phyloP scores from a whole-genome alignment of 2,113 vertebrate species.

The Pyrgilauda ruficollis region DNA sequence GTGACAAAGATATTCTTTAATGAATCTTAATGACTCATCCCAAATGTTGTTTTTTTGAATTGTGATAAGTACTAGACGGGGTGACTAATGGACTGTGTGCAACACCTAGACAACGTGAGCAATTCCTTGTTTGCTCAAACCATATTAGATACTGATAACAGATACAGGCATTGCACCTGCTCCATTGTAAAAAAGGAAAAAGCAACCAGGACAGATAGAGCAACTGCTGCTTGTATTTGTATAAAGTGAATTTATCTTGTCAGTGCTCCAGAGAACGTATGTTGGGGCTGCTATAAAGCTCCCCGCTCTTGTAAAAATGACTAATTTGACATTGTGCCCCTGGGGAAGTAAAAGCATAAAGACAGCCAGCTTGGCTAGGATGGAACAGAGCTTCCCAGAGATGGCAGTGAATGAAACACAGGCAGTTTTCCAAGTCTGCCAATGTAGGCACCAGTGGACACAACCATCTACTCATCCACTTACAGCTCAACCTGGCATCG shows the following conservation, averaged over 20 bases:
- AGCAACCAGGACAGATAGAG: background rate
- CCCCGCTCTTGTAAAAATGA: constrained; percentile 15
- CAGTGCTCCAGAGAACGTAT: background rate
- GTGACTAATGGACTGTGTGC: constrained; percentile 49
- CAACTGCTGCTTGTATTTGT: constrained; percentile 1
- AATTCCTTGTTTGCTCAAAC: constrained; percentile 33
- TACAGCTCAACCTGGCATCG: background rate
- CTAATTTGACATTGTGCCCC: constrained; percentile 38
- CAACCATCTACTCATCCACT: background rate
- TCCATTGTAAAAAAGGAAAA: background rate
- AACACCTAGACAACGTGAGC: constrained; percentile 57
- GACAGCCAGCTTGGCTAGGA: background rate
- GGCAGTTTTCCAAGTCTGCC: background rate
- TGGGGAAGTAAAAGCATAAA: constrained; percentile 9
- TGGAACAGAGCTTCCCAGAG: background rate
- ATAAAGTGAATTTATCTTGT: background rate
- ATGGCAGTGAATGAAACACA: background rate
- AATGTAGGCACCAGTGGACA: background rate
- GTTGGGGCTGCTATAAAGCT: constrained; percentile 8
- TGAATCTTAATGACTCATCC: constrained; percentile 53
- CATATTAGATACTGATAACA: constrained; percentile 44
- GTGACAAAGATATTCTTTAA: constrained; percentile 30
- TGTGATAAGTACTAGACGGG: constrained; percentile 21
- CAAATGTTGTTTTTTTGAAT: constrained; percentile 32
- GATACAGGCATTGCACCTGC: constrained; percentile 28